A percentile compares a stretch with the other conserved stretches of the same genome.
phyloP scores from a whole-genome alignment of 1,140 invertebrate species.

The Arctopsyche grandis region DNA sequence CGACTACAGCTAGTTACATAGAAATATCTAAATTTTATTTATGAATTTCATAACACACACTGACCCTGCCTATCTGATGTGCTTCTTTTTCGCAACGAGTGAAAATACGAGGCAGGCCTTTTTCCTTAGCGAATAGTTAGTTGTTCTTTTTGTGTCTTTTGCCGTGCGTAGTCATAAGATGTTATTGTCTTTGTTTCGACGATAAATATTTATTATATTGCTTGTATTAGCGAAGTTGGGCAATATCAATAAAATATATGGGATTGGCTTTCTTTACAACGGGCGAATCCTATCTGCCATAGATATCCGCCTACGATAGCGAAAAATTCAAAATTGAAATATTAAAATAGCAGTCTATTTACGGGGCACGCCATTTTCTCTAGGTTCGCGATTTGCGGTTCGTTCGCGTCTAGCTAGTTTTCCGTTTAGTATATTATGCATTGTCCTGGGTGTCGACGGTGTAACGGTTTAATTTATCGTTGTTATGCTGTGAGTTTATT shows the following conservation, averaged over 20 bases:
- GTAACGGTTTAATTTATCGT: no score
- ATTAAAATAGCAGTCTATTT: neutral
- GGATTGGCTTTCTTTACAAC: conserved; percentile 20
- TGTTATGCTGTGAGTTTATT: neutral
- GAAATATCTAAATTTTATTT: no score
- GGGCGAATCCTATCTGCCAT: neutral
- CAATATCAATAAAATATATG: conserved; percentile 32
- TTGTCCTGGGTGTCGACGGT: neutral
- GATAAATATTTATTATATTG: conserved; percentile 31
- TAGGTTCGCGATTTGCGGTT: neutral
- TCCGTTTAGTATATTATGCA: neutral
- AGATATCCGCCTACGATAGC: neutral
- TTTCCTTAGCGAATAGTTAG: no score
- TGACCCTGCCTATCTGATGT: no score
- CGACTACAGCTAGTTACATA: no score
- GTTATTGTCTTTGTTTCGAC: conserved; percentile 24
- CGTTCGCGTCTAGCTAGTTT: neutral
- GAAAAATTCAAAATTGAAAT: neutral
- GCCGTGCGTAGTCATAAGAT: neutral
- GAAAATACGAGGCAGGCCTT: no score
- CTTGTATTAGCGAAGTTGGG: conserved; percentile 25
- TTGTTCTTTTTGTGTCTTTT: neutral
- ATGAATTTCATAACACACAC: no score
- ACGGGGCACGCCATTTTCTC: neutral
- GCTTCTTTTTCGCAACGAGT: no score